phyloP scores from a whole-genome alignment of 2,113 vertebrate genomes.

The Gila orcuttii region DNA sequence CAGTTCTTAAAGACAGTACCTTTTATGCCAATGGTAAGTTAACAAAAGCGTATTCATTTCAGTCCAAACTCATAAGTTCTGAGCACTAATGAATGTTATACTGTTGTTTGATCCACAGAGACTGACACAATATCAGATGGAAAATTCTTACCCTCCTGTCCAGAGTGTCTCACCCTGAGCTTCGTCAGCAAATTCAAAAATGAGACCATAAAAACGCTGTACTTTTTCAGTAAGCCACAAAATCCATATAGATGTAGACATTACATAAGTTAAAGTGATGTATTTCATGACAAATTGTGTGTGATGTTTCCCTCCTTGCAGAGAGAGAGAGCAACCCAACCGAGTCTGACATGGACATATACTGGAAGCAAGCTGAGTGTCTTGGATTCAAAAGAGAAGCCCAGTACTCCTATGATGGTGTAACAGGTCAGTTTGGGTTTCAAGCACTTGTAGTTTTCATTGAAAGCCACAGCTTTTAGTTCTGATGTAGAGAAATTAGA shows the following conservation, averaged over 20 bases:
- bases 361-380: constrained; percentile 31
- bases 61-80: not conserved
- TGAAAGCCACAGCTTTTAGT: not conserved
- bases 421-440: constrained; percentile 26
- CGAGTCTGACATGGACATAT: not conserved
- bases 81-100: not conserved
- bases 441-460: not conserved
- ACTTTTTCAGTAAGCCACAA: constrained; percentile 41
- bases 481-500: not conserved
- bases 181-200: not conserved
- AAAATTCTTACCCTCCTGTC: constrained; percentile 8
- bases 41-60: not conserved
- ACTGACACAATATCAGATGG: not conserved
- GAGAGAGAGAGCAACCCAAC: not conserved
- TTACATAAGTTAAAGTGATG: not conserved
- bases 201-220: not conserved
- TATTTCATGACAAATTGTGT: not conserved
- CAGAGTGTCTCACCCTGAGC: constrained; percentile 21
- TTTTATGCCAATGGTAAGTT: not conserved
- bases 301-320: not conserved
- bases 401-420: constrained; percentile 23
- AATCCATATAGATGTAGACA: not conserved
- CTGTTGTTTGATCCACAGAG: not conserved
- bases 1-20: not conserved
- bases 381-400: not conserved